Percentiles rank a stretch among this genome's conserved stretches.
Conservation (phyloP, 2,888 invertebrate species). For the Cynaeus angustus region DNA sequence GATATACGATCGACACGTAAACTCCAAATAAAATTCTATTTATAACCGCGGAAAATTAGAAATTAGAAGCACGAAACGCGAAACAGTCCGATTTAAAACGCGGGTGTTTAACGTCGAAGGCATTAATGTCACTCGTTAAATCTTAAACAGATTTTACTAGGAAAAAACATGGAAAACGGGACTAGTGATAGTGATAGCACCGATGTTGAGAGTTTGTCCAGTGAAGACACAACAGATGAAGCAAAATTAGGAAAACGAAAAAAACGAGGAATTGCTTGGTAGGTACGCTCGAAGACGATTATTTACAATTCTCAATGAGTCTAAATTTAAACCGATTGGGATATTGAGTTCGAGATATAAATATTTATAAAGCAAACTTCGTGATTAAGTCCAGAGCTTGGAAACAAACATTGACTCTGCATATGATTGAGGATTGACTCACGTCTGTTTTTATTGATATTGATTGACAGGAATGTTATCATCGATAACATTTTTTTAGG, state of each 20-base stretch:
- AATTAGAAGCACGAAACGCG: constrained; percentile 30
- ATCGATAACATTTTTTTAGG: constrained; percentile 35
- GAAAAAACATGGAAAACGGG: constrained; percentile 29
- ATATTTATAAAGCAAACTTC: constrained; percentile 54
- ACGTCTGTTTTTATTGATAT: neutral
- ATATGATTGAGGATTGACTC: constrained; percentile 3
- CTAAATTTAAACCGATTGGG: constrained; percentile 47
- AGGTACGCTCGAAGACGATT: constrained; percentile 43
- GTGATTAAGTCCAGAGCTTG: neutral
- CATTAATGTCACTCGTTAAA: constrained; percentile 9
- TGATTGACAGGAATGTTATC: neutral
- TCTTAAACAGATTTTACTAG: neutral
- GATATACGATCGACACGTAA: constrained; percentile 29
- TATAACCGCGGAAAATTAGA: constrained; percentile 44
- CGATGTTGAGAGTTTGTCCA: constrained; percentile 43
- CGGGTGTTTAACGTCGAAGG: constrained; percentile 23
- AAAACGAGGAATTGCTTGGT: constrained; percentile 59
- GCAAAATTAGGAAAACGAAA: constrained; percentile 33
- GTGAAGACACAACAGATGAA: constrained; percentile 36
- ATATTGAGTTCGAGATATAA: constrained; percentile 51
- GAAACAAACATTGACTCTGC: too few species aligned
- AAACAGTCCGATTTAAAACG: constrained; percentile 28
- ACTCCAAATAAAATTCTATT: constrained; percentile 45
- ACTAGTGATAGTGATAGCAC: constrained; percentile 50
- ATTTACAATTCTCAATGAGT: constrained; percentile 31